Evolutionary conservation across 2,797 vertebrate species (phyloP).

Genomic region (Discoglossus pictus): DNA sequence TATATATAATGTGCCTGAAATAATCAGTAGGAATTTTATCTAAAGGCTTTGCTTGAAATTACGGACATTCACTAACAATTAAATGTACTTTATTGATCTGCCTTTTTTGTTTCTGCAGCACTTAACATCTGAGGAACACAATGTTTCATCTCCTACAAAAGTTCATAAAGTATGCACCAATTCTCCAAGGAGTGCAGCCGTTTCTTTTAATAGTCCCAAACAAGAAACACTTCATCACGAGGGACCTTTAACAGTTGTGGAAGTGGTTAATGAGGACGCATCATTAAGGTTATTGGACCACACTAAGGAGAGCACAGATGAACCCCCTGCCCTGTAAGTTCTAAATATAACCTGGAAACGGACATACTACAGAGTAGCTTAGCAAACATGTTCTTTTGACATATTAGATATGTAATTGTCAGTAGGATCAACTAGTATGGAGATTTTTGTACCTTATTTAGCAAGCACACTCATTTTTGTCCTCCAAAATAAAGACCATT

Average conservation of each 20-base stretch:
- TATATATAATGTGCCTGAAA: too few species aligned
- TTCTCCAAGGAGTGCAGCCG: neutral
- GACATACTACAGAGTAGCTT: too few species aligned
- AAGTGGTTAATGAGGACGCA: neutral
- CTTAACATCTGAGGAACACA: neutral
- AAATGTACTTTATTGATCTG: neutral
- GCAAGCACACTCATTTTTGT: too few species aligned
- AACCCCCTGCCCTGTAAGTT: neutral
- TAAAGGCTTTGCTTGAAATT: too few species aligned
- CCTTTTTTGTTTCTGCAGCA: neutral
- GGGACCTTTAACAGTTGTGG: neutral
- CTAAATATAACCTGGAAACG: too few species aligned
- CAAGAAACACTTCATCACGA: neutral
- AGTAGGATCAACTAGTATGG: too few species aligned
- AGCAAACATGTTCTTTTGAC: too few species aligned
- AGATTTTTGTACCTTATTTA: too few species aligned
- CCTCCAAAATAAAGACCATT: too few species aligned
- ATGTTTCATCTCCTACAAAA: neutral
- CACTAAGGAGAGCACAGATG: neutral
- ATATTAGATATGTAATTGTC: too few species aligned
- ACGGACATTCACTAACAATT: too few species aligned
- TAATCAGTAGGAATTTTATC: too few species aligned
- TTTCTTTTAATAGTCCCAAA: neutral
- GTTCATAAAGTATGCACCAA: neutral
- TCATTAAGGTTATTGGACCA: neutral